phyloP scores from a whole-genome alignment of 2,113 vertebrate genomes.

The Corvus cornix region DNA sequence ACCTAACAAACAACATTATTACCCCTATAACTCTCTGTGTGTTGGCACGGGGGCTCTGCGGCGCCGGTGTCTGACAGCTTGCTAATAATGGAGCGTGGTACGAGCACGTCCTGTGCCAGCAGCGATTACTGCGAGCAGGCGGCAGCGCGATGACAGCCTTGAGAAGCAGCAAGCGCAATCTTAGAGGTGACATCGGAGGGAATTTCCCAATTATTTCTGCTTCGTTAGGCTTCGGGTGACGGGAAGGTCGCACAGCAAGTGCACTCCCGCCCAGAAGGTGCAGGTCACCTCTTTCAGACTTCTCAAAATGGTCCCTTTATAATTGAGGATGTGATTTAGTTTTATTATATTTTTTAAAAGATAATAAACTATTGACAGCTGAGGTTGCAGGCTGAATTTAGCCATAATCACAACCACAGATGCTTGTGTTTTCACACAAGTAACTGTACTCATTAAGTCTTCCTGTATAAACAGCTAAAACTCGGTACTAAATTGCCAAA shows the following conservation, averaged over 20 bases:
- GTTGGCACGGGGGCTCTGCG: neutral
- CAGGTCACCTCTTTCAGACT: neutral
- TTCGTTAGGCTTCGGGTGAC: neutral
- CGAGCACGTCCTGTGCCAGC: slow-evolving; percentile 36
- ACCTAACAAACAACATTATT: neutral
- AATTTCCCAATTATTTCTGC: slow-evolving; percentile 50
- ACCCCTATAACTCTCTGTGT: neutral
- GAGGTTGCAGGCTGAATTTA: slow-evolving; percentile 51
- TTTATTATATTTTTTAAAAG: neutral
- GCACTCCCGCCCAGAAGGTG: neutral
- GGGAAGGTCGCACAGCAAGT: neutral
- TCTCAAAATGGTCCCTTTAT: neutral
- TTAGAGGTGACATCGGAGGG: slow-evolving; percentile 5
- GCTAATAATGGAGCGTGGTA: slow-evolving; percentile 53
- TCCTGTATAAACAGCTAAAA: slow-evolving; percentile 44
- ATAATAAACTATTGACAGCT: slow-evolving; percentile 31
- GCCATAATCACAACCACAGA: slow-evolving; percentile 17
- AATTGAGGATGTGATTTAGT: neutral
- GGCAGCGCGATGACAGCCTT: slow-evolving; percentile 43
- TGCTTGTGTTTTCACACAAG: slow-evolving; percentile 53
- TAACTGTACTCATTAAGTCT: slow-evolving; percentile 33
- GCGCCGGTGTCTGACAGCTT: slow-evolving; percentile 58
- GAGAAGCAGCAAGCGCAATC: neutral
- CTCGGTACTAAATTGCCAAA: slow-evolving; percentile 17
- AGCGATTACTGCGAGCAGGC: slow-evolving; percentile 25